These are phyloP conservation scores for Pilophorus perplexus DNA, from an alignment of 2,888 invertebrate species.

Conservation along the genomic window DNA sequence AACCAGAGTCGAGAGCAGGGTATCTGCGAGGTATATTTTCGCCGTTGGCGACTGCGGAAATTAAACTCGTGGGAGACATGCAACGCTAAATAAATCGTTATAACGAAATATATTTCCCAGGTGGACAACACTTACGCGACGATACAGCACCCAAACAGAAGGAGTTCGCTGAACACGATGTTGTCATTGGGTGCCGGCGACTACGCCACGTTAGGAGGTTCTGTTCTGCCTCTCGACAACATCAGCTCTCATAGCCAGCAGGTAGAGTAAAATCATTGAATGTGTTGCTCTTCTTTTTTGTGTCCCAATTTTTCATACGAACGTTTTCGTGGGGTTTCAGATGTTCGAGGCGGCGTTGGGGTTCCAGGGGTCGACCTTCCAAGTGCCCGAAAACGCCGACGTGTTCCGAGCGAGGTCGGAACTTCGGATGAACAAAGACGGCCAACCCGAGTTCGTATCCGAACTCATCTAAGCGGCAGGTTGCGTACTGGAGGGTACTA, in stretches of 20 bases:
- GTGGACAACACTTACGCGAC: constrained; percentile 78
- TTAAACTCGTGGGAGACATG: too few species aligned
- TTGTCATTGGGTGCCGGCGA: constrained; percentile 56
- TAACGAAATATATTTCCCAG: constrained; percentile 54
- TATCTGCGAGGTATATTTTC: too few species aligned
- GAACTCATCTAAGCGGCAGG: constrained; percentile 62
- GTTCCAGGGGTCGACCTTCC: constrained; percentile 59
- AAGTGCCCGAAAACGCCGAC: constrained; percentile 54
- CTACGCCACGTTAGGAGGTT: constrained; percentile 63
- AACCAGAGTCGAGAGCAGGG: too few species aligned
- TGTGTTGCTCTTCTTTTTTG: constrained; percentile 4
- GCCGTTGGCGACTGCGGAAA: too few species aligned
- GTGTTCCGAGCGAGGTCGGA: constrained; percentile 53
- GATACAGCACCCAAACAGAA: constrained; percentile 64
- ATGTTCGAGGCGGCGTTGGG: constrained; percentile 64
- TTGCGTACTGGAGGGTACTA: too few species aligned
- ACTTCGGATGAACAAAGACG: constrained; percentile 58
- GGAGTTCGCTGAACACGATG: constrained; percentile 55
- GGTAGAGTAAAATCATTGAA: constrained; percentile 43
- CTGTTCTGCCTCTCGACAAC: constrained; percentile 51
- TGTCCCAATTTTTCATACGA: neutral
- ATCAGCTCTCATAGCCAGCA: constrained; percentile 51
- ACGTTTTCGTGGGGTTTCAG: constrained; percentile 51
- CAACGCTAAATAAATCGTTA: too few species aligned
- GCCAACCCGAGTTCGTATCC: constrained; percentile 62